Percentiles rank a stretch among this genome's conserved stretches.
These are phyloP conservation scores for Herpailurus yagouaroundi DNA, from an alignment of 2,113 vertebrate genomes.

Conservation along the genomic window DNA sequence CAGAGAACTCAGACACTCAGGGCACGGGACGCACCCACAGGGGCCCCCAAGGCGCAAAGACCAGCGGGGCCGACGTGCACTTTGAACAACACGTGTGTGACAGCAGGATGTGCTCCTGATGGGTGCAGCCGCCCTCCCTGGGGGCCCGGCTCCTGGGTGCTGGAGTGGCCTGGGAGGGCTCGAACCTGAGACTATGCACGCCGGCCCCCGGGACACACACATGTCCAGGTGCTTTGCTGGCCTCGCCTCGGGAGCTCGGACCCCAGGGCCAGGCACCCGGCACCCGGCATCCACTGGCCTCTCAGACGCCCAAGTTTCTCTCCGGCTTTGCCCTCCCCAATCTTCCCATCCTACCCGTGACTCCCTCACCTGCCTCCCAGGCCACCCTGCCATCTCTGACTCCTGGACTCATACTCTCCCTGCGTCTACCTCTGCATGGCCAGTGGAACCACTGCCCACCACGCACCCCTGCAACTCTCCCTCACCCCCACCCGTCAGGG, in stretches of 20 bases:
- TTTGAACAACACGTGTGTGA: accelerated
- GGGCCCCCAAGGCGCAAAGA: neutral
- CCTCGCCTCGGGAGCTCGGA: no score
- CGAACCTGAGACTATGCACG: accelerated
- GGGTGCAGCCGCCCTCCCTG: accelerated
- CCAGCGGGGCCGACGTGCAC: neutral
- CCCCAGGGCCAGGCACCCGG: neutral
- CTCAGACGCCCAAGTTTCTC: neutral
- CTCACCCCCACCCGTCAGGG: neutral
- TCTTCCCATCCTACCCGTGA: no score
- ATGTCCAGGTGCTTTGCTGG: neutral
- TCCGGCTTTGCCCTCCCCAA: neutral
- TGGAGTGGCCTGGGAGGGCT: accelerated
- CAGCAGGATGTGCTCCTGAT: neutral
- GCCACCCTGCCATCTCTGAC: no score
- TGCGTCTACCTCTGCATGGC: accelerated
- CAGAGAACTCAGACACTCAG: neutral
- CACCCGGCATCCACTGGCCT: accelerated
- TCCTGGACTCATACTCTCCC: neutral
- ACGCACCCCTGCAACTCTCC: no score
- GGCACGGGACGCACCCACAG: neutral
- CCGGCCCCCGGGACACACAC: neutral
- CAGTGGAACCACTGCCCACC: accelerated
- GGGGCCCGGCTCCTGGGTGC: no score
- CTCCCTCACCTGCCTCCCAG: neutral